Conservation (phyloP, 2,797 vertebrate genomes). For the Siniperca scherzeri region DNA sequence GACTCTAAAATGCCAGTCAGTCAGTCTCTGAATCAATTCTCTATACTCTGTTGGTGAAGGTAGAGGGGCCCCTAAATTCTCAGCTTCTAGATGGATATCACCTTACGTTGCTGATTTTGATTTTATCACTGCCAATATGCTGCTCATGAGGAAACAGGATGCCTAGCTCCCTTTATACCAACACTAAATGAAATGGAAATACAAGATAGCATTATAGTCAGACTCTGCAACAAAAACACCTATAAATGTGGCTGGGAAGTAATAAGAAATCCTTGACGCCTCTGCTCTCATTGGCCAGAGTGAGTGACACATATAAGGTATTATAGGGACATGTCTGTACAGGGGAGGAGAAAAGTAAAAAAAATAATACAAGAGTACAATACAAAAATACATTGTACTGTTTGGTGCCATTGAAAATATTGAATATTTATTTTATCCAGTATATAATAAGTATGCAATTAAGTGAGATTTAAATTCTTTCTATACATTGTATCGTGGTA, state of each 20-base stretch:
- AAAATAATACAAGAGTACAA: too few species aligned
- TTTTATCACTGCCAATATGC: neutral
- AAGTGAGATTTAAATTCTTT: neutral
- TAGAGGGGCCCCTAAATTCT: neutral
- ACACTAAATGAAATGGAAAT: too few species aligned
- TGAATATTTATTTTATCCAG: neutral
- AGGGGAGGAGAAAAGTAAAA: neutral
- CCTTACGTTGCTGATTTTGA: neutral
- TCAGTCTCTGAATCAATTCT: neutral
- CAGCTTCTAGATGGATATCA: neutral
- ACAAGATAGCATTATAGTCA: neutral
- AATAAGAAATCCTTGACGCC: neutral
- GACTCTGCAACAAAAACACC: neutral
- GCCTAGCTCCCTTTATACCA: too few species aligned
- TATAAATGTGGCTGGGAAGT: neutral
- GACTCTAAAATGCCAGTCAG: neutral
- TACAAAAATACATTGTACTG: neutral
- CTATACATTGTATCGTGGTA: neutral
- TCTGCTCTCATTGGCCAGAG: neutral
- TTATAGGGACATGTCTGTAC: neutral
- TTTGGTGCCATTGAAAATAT: neutral
- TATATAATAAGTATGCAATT: neutral
- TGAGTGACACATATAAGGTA: neutral
- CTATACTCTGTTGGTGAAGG: neutral
- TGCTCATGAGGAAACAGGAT: neutral